phyloP scores from a whole-genome alignment of 2,113 vertebrate species.

The Hippocampus comes region DNA sequence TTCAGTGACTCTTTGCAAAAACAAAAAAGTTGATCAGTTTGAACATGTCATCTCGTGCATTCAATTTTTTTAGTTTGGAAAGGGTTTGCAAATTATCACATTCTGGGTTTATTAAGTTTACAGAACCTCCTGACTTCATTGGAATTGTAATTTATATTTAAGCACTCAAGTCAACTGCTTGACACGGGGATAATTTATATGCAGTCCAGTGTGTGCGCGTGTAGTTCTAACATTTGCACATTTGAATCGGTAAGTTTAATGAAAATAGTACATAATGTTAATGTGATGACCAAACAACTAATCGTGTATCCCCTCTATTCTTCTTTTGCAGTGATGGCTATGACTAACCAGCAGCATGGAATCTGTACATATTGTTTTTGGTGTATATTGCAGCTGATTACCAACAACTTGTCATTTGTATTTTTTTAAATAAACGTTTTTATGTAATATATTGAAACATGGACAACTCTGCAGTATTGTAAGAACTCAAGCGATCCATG shows the following conservation, averaged over 20 bases:
- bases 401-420: slow-evolving; percentile 72
- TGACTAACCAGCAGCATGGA: slow-evolving; percentile 73
- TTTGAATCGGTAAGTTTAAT: neutral
- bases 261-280: slow-evolving; percentile 4
- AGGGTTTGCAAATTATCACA: too few species aligned
- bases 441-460: slow-evolving; percentile 90
- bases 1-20: too few species aligned
- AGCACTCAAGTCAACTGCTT: slow-evolving; percentile 16
- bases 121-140: too few species aligned
- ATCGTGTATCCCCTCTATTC: slow-evolving; percentile 34
- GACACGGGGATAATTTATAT: slow-evolving; percentile 59
- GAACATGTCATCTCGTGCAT: too few species aligned
- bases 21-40: too few species aligned
- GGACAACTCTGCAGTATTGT: slow-evolving; percentile 51
- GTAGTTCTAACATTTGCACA: slow-evolving; percentile 22
- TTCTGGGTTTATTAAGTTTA: too few species aligned
- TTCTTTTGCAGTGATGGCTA: slow-evolving; percentile 86
- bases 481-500: slow-evolving; percentile 30
- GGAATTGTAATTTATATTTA: too few species aligned
- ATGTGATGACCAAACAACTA: slow-evolving; percentile 28
- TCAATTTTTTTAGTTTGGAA: too few species aligned
- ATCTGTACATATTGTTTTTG: slow-evolving; percentile 84
- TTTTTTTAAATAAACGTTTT: slow-evolving; percentile 72
- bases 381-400: slow-evolving; percentile 80
- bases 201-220: slow-evolving; percentile 37